Conservation (phyloP, 1,140 invertebrate genomes). For the Mya arenaria region DNA sequence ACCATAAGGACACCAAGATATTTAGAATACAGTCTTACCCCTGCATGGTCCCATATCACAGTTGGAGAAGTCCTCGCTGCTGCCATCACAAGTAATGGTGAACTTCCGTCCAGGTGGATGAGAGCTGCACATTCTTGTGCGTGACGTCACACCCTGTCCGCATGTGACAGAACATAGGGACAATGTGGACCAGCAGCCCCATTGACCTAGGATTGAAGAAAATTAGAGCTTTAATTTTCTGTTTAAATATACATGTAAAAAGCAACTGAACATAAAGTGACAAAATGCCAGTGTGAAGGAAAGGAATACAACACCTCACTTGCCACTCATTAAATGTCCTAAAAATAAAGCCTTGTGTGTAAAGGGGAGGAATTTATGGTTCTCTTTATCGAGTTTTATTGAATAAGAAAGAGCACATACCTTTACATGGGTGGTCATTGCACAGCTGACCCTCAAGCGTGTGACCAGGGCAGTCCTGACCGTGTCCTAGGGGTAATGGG, state of each 20-base stretch:
- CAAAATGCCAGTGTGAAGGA: no score
- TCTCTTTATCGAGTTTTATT: neutral
- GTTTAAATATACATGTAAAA: no score
- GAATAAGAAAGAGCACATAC: neutral
- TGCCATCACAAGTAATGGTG: constrained; percentile 63
- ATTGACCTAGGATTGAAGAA: constrained; percentile 63
- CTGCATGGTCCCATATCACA: constrained; percentile 50
- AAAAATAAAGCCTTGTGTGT: neutral
- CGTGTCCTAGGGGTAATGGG: constrained; percentile 56
- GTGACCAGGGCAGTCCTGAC: constrained; percentile 53
- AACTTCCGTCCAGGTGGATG: constrained; percentile 50
- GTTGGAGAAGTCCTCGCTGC: neutral
- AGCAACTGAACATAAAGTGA: no score
- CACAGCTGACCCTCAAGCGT: constrained; percentile 53
- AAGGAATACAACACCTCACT: no score
- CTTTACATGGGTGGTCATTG: constrained; percentile 61
- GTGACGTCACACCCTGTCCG: constrained; percentile 58
- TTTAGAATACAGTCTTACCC: neutral
- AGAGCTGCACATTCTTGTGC: constrained; percentile 61
- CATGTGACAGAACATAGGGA: constrained; percentile 67
- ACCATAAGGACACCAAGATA: neutral
- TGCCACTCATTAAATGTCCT: neutral
- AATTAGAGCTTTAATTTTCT: no score
- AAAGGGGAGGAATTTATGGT: neutral
- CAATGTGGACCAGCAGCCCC: constrained; percentile 73